Conservation (phyloP, 2,113 vertebrate genomes). For the Bombycilla garrulus region DNA sequence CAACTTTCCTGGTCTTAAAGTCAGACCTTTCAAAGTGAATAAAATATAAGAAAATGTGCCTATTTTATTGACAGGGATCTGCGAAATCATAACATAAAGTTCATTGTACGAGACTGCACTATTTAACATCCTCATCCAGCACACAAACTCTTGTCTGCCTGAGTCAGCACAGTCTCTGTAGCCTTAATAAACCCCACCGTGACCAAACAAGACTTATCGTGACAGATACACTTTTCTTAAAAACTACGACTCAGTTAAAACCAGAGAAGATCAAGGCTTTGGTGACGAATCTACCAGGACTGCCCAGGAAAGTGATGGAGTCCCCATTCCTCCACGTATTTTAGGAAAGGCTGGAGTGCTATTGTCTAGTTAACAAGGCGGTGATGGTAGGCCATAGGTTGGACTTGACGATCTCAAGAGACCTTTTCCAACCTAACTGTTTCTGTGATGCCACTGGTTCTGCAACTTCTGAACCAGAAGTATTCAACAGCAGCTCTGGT, state of each 20-base stretch:
- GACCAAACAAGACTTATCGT: neutral
- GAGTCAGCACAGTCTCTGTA: neutral
- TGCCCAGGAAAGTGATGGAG: too few species aligned
- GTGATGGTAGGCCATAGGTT: too few species aligned
- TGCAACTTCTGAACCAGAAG: neutral
- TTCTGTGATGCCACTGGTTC: neutral
- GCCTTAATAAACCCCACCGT: neutral
- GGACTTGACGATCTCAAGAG: neutral
- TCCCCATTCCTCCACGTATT: too few species aligned
- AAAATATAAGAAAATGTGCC: neutral
- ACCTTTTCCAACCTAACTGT: neutral
- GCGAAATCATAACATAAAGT: accelerated
- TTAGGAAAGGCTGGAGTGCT: neutral
- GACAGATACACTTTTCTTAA: neutral
- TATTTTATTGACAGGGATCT: neutral
- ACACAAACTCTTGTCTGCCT: neutral
- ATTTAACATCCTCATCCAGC: neutral
- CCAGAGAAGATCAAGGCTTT: neutral
- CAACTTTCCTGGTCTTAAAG: neutral
- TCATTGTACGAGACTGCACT: neutral
- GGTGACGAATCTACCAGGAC: neutral
- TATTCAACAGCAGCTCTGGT: neutral
- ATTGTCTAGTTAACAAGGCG: neutral
- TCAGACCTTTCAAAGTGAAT: neutral
- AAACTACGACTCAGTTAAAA: neutral